phyloP scores from a whole-genome alignment of 2,888 invertebrate species.

The Piscicola geometra region DNA sequence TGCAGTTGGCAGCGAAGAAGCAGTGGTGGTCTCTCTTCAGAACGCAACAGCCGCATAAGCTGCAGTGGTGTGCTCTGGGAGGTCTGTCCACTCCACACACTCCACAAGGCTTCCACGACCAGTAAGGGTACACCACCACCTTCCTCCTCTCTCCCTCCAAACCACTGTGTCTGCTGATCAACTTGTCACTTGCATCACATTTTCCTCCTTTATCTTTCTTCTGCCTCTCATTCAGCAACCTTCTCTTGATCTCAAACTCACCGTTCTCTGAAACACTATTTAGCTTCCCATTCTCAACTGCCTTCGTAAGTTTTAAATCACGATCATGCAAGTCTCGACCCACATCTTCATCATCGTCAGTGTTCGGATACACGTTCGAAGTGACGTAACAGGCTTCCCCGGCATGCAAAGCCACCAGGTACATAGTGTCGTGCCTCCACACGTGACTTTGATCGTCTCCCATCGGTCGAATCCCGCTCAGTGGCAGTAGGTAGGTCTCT shows the following conservation, averaged over 20 bases:
- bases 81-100: slow-evolving; percentile 48
- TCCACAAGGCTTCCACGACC: slow-evolving; percentile 52
- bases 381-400: slow-evolving; percentile 24
- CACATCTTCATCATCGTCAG: neutral
- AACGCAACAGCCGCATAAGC: slow-evolving; percentile 49
- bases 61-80: slow-evolving; percentile 52
- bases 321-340: no score
- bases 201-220: no score
- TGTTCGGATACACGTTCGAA: neutral
- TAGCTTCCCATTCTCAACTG: neutral
- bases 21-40: slow-evolving; percentile 54
- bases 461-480: slow-evolving; percentile 25
- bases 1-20: slow-evolving; percentile 50
- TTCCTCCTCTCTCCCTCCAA: neutral
- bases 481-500: slow-evolving; percentile 33
- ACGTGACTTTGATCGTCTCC: slow-evolving; percentile 18
- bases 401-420: slow-evolving; percentile 32
- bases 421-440: slow-evolving; percentile 37
- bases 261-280: neutral
- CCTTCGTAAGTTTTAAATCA: neutral
- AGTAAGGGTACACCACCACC: slow-evolving; percentile 49
- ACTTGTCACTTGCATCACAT: no score
- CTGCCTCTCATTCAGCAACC: no score
- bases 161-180: slow-evolving; percentile 6
- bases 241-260: neutral